Conservation (phyloP, 2,797 vertebrate genomes). For the Cirrhinus molitorella region DNA sequence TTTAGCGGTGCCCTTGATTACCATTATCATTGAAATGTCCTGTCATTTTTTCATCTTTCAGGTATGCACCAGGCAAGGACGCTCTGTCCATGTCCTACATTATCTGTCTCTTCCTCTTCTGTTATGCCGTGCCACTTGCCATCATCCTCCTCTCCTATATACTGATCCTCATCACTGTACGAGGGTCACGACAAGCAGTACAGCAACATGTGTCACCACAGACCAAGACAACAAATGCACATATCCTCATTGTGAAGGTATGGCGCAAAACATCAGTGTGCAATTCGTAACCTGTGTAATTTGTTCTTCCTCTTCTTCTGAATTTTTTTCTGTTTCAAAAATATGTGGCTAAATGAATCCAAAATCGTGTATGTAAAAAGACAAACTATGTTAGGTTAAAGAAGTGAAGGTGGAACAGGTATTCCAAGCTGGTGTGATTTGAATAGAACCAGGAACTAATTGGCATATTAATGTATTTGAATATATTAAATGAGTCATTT, state of each 20-base stretch:
- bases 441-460: not conserved
- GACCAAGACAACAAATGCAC: slow-evolving; percentile 75
- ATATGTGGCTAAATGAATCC: too few species aligned
- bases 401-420: not conserved
- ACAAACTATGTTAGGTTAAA: not conserved
- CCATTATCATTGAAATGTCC: not conserved
- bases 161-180: slow-evolving; percentile 78
- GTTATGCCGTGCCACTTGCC: slow-evolving; percentile 85
- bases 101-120: slow-evolving; percentile 84
- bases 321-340: too few species aligned
- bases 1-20: not conserved
- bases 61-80: slow-evolving; percentile 74
- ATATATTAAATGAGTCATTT: not conserved
- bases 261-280: slow-evolving; percentile 40
- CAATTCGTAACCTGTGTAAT: too few species aligned
- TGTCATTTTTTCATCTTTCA: slow-evolving; percentile 14
- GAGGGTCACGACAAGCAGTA: slow-evolving; percentile 78
- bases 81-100: slow-evolving; percentile 81
- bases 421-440: not conserved
- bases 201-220: slow-evolving; percentile 72
- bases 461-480: not conserved
- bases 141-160: slow-evolving; percentile 84
- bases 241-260: slow-evolving; percentile 82
- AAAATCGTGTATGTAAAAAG: too few species aligned
- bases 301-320: too few species aligned